These are phyloP conservation scores for Meloidogyne hapla DNA, from an alignment of 1,140 invertebrate species.

Conservation along the genomic window DNA sequence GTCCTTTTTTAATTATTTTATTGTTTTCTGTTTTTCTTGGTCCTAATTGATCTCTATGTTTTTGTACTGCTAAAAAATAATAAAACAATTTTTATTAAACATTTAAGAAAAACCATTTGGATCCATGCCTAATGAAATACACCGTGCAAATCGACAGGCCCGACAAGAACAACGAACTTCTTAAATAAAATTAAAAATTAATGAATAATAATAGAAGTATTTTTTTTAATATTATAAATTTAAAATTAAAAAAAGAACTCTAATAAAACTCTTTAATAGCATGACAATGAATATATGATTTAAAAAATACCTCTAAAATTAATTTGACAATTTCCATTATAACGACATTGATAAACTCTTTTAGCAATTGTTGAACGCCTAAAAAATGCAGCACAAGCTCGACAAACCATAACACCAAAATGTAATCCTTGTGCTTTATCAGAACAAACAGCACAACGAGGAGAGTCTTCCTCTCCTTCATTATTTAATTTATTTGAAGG, in stretches of 20 bases:
- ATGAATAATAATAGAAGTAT: neutral
- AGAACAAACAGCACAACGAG: constrained; percentile 28
- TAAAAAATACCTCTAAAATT: constrained; percentile 9
- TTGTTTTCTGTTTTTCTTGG: constrained; percentile 22
- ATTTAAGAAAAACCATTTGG: constrained; percentile 5
- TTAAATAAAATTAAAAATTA: constrained; percentile 14
- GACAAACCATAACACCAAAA: constrained; percentile 32
- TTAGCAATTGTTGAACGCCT: constrained; percentile 37
- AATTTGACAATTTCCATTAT: constrained; percentile 31
- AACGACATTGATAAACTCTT: constrained; percentile 31
- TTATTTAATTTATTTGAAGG: neutral
- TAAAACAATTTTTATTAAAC: neutral
- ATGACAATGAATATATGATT: neutral
- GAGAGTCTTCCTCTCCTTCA: neutral
- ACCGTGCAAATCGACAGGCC: constrained; percentile 33
- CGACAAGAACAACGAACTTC: constrained; percentile 38
- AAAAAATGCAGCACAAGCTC: constrained; percentile 38
- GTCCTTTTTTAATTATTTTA: neutral
- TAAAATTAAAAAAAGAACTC: too few relatives aligned
- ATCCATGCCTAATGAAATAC: constrained; percentile 34
- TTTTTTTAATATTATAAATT: too few relatives aligned
- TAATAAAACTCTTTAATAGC: too few relatives aligned
- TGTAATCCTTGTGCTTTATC: constrained; percentile 32
- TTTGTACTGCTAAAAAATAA: constrained; percentile 28
- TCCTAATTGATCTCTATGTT: constrained; percentile 35